These are phyloP conservation scores for Amniataba percoides DNA, from an alignment of 2,797 vertebrate species.

Conservation along the genomic window DNA sequence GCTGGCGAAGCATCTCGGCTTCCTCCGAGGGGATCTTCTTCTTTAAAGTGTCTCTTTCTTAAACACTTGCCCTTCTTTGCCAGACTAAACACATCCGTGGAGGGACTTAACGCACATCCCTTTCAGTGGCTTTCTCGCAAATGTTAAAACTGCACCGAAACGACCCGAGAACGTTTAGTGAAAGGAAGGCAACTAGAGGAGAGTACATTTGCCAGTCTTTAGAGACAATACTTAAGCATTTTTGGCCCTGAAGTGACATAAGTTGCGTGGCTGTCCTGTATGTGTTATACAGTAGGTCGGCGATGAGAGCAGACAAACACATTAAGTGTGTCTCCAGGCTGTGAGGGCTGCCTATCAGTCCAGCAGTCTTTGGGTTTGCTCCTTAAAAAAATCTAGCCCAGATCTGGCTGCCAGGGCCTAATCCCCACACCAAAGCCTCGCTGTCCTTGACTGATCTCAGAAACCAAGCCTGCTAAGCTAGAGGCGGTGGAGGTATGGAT, in stretches of 20 bases:
- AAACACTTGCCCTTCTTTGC: constrained; percentile 66
- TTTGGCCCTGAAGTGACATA: constrained; percentile 42
- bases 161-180: constrained; percentile 45
- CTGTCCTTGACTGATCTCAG: constrained; percentile 74
- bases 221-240: constrained; percentile 51
- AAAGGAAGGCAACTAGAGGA: constrained; percentile 41
- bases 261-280: constrained; percentile 36
- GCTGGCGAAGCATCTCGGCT: constrained; percentile 67
- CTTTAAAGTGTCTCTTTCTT: constrained; percentile 75
- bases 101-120: constrained; percentile 69
- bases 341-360: constrained; percentile 52
- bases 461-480: constrained; percentile 61
- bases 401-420: constrained; percentile 66
- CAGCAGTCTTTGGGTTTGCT: constrained; percentile 48
- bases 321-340: constrained; percentile 34
- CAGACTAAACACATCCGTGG: constrained; percentile 65
- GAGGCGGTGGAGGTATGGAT: constrained; percentile 58
- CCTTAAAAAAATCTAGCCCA: constrained; percentile 66
- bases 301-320: constrained; percentile 33
- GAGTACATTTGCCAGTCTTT: constrained; percentile 45
- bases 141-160: constrained; percentile 57
- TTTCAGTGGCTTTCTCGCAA: constrained; percentile 63
- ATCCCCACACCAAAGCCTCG: constrained; percentile 76
- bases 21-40: constrained; percentile 64
- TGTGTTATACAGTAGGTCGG: constrained; percentile 23